These are phyloP conservation scores for Cheilosia vulpina DNA, from an alignment of 2,888 invertebrate genomes.

Conservation along the genomic window DNA sequence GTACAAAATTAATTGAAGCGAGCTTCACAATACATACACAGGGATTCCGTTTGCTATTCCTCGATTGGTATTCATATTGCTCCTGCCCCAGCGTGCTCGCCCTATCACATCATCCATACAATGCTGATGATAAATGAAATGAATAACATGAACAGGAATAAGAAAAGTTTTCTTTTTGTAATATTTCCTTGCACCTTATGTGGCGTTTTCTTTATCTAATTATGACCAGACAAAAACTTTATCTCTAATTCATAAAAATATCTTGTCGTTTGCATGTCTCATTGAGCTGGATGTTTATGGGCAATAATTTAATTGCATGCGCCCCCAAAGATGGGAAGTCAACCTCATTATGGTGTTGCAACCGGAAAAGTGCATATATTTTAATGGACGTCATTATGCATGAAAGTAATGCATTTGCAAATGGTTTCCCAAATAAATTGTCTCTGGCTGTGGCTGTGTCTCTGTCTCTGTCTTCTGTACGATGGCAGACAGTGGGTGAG, in stretches of 20 bases:
- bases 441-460: no score
- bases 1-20: constrained; percentile 40
- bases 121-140: constrained; percentile 23
- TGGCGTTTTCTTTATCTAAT: constrained; percentile 62
- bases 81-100: neutral
- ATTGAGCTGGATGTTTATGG: constrained; percentile 29
- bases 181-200: neutral
- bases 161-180: constrained; percentile 23
- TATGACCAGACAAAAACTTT: constrained; percentile 23
- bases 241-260: constrained; percentile 57
- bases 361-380: constrained; percentile 34
- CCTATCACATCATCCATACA: neutral
- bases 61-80: constrained; percentile 36
- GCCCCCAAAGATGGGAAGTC: constrained; percentile 38
- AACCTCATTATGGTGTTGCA: constrained; percentile 53
- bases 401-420: constrained; percentile 45
- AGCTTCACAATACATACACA: neutral
- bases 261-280: constrained; percentile 14
- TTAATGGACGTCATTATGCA: constrained; percentile 50
- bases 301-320: constrained; percentile 55
- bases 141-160: constrained; percentile 21
- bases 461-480: no score
- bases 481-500: constrained; percentile 31
- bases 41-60: constrained; percentile 12
- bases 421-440: constrained; percentile 26